Conservation (phyloP, 2,113 vertebrate genomes). For the Myotis yumanensis region DNA sequence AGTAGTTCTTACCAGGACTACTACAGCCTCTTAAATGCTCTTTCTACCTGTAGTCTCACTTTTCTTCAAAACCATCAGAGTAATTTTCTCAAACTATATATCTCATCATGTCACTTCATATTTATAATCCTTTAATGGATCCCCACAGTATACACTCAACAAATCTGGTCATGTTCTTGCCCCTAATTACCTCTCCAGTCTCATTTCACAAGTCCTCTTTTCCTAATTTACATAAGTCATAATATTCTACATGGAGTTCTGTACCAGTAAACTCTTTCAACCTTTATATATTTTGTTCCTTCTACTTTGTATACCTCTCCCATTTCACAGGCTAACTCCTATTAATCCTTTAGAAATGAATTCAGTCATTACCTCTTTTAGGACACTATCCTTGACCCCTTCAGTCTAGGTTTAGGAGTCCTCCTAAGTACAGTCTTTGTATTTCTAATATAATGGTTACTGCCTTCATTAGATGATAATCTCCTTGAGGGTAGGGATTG, state of each 20-base stretch:
- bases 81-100: not conserved
- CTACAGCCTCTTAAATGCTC: not conserved
- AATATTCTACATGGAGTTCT: conserved; percentile 7
- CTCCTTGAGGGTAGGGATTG: not conserved
- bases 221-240: not conserved
- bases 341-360: conserved; percentile 17
- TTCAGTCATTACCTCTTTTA: conserved; percentile 6
- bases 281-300: not conserved
- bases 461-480: conserved; percentile 5
- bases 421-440: not conserved
- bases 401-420: not conserved
- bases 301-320: not conserved
- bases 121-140: not conserved
- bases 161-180: conserved; percentile 16
- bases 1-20: not conserved
- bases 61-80: not conserved
- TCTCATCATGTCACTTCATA: not conserved
- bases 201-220: not conserved
- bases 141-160: not conserved
- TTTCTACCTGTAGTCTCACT: not conserved
- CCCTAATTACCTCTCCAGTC: not conserved
- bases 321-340: not conserved
- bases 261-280: not conserved
- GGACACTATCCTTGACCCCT: not conserved
- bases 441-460: not conserved